Evolutionary conservation across 2,797 vertebrate genomes (phyloP).

Genomic region (Micrastur ruficollis): DNA sequence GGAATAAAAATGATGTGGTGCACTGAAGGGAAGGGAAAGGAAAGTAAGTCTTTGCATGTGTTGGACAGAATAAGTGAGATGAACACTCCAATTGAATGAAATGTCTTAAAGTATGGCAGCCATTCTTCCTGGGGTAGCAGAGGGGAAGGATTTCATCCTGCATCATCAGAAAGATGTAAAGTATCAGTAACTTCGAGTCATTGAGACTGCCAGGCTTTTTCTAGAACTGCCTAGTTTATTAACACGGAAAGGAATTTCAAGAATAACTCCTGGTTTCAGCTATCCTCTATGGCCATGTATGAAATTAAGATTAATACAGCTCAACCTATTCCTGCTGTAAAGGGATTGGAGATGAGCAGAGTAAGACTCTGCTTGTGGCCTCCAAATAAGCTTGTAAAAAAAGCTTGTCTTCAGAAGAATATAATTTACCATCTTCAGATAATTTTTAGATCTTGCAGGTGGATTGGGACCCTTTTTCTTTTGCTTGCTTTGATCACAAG

Average conservation of each 20-base stretch:
- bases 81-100: neutral
- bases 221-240: neutral
- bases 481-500: neutral
- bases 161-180: neutral
- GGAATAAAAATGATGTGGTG: neutral
- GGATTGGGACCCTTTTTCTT: neutral
- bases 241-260: neutral
- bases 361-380: neutral
- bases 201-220: neutral
- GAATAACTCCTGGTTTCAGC: neutral
- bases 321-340: neutral
- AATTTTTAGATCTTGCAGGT: neutral
- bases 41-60: neutral
- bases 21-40: neutral
- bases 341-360: neutral
- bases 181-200: neutral
- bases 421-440: neutral
- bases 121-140: neutral
- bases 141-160: neutral
- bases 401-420: neutral
- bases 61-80: neutral
- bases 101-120: neutral
- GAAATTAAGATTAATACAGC: neutral
- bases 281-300: neutral
- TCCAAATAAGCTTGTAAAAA: neutral